Base-by-base conservation (phyloP, 37 sponge, comb jelly and placozoan species). In the Chondrosia reniformis region DNA sequence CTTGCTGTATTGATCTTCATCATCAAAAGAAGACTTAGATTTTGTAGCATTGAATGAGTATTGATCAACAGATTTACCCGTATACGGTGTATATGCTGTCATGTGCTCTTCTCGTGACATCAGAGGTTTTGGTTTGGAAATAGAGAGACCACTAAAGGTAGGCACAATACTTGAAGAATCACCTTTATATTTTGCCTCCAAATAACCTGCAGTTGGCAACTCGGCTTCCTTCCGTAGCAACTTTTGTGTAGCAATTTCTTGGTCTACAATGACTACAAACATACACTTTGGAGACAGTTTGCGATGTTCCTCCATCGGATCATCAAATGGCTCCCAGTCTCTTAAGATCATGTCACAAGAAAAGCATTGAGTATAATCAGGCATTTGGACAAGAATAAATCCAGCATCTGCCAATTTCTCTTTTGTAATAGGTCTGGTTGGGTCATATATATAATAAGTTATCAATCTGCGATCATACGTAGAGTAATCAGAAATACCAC, bases 341-440 rank as follows among this genome's bases (percentile, higher is more conserved):
- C 42, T 69, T n/a, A 69, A 34, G 7, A 69, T 44, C 43, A 69
- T 69, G 42, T 38, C 43, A 69, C 72, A 69, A 13, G 72, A 41
- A 69, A 69, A 69, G 44, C 72, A 69, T 39, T 69, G n/a, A 5
- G 72, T 69, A 39, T 25, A 39, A 40, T 69, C 72, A 9, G 72
- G 72, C 43, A 4, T 1, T 9, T 6, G 1, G 7, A n/a, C 10
- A 13, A 69, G 22, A 2, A 69, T 7, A 40, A 69, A 69, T 2
- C 72, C 72, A 69, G 72, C 72, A 69, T 31, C 72, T 25, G 72
- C 72, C 19, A 69, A 44, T 4, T 3, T 2, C 15, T 69, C 24
- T 44, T 69, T 69, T 69, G 72, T 43, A 21, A 69, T 44, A 69
- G 72, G 72, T 38, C 39, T 21, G 22, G 72, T 22, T 2, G 42